Evolutionary conservation across 2,888 invertebrate genomes (phyloP).

Genomic region (Ptychoptera albimana): DNA sequence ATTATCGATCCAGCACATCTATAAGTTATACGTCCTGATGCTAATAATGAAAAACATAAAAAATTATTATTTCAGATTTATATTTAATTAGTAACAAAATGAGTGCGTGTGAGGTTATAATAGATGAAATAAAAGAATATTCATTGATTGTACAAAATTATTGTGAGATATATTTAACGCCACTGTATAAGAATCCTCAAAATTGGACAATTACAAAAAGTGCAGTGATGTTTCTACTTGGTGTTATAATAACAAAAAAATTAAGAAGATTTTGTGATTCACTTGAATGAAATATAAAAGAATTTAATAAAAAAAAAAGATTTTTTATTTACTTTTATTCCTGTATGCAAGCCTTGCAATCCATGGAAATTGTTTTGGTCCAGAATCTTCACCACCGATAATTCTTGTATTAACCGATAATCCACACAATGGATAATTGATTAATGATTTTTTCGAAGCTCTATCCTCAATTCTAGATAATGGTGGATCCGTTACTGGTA

Average conservation of each 20-base stretch:
- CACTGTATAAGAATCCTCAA: not conserved
- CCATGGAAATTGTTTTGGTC: constrained; percentile 41
- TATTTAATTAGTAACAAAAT: no score
- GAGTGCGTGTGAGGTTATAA: not conserved
- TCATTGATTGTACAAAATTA: not conserved
- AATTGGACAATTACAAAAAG: constrained; percentile 15
- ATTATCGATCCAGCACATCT: constrained; percentile 37
- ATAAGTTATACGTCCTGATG: constrained; percentile 20
- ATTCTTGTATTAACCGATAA: constrained; percentile 26
- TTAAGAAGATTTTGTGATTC: constrained; percentile 8
- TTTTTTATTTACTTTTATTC: constrained; percentile 23
- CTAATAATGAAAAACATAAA: constrained; percentile 8
- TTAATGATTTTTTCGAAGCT: constrained; percentile 4
- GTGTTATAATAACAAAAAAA: constrained; percentile 17
- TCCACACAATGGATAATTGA: constrained; percentile 20
- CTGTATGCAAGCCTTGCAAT: constrained; percentile 33
- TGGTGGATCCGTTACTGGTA: not conserved
- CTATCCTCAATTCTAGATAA: not conserved
- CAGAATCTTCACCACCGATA: constrained; percentile 32
- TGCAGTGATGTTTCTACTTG: constrained; percentile 16
- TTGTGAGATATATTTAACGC: no score
- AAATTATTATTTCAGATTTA: not conserved
- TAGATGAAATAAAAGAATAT: not conserved
- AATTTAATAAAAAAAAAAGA: not conserved
- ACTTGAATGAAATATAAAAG: not conserved